Conservation (phyloP, 92 coral and sea anemone species). For the Parazoanthus swiftii region DNA sequence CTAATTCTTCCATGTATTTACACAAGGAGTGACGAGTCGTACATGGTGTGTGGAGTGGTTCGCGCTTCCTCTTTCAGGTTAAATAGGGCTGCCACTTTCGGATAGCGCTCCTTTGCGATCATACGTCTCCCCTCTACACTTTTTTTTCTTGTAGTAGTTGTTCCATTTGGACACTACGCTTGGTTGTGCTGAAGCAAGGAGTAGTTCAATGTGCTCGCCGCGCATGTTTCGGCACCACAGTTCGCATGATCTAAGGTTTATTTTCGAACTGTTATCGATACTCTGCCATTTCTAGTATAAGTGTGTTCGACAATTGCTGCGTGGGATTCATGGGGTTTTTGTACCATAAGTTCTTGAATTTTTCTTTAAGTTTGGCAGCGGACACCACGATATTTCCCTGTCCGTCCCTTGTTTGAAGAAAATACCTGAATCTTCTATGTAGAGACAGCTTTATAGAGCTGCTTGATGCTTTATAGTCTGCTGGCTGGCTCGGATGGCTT, state of each 20-base stretch:
- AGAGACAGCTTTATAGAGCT: not conserved
- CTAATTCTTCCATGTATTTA: no score
- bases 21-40: no score
- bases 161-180: constrained; percentile 27
- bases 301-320: constrained; percentile 52
- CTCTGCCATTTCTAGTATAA: constrained; percentile 53
- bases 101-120: no score
- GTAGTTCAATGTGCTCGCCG: constrained; percentile 22
- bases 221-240: constrained; percentile 49
- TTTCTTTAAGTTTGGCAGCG: constrained; percentile 1
- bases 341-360: constrained; percentile 52
- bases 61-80: no score
- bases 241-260: constrained; percentile 37
- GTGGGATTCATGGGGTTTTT: constrained; percentile 45
- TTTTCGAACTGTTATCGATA: constrained; percentile 45
- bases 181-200: constrained; percentile 23
- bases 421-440: not conserved
- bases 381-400: constrained; percentile 53
- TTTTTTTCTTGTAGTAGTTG: constrained; percentile 30
- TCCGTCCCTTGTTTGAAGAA: constrained; percentile 50
- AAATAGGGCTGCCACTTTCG: no score
- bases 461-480: constrained; percentile 3
- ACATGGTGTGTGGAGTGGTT: no score
- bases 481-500: constrained; percentile 5
- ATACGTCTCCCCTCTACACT: not conserved